phyloP scores from a whole-genome alignment of 2,888 invertebrate species.

The Andrena marginata region DNA sequence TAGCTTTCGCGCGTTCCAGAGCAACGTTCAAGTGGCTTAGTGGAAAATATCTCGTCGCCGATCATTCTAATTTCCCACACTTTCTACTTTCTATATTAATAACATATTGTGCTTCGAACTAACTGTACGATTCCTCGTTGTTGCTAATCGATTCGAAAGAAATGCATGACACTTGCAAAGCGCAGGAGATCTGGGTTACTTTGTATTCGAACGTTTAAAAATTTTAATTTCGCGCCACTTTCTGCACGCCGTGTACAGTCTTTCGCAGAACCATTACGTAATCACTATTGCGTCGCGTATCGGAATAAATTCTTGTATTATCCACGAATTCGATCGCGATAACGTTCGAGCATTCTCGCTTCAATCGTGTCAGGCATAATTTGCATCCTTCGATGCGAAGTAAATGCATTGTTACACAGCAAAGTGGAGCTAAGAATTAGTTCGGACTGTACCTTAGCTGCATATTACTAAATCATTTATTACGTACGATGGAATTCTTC shows the following conservation, averaged over 20 bases:
- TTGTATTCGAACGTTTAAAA: not conserved
- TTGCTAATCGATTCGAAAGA: not conserved
- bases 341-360: not conserved
- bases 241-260: not conserved
- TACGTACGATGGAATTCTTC: not conserved
- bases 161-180: not conserved
- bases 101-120: not conserved
- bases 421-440: not conserved
- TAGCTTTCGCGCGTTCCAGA: no score
- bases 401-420: not conserved
- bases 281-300: not conserved
- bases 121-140: no score
- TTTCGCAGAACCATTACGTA: slow-evolving; percentile 18
- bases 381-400: not conserved
- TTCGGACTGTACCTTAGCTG: not conserved
- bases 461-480: not conserved
- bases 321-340: not conserved
- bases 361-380: not conserved
- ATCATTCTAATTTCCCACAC: not conserved
- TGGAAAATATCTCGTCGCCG: no score
- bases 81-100: not conserved
- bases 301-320: not conserved
- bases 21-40: no score
- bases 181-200: not conserved
- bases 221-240: slow-evolving; percentile 7